Evolutionary conservation across 2,797 vertebrate species (phyloP), one percentile per base, ranked within the genome.

Genomic region (Brachyrhaphis roseni): DNA sequence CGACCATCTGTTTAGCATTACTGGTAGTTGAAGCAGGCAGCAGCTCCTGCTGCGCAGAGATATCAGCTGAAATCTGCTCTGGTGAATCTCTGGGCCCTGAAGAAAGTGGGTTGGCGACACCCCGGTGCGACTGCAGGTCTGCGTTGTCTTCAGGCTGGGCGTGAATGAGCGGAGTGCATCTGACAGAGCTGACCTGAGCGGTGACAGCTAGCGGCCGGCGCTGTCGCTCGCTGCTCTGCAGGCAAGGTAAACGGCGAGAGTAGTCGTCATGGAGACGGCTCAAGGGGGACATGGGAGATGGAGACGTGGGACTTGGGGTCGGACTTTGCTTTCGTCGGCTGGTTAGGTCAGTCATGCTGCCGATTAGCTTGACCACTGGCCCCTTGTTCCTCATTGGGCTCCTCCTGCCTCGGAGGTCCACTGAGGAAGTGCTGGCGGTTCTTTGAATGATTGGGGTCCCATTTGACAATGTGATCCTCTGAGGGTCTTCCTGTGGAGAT

Each of bases 241-340:
- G 83, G 74, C 95, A 96, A 87, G 97, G 97, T 85, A 94, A 92
- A 0, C 98, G 96, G 72, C 96, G 97, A 7, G 98, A 98, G 74
- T 99, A 99, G 94, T 98, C 97, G 3, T 99, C 98, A 0, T 99
- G 98, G 71, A 99, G 94, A 75, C 94, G 95, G 91, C 96, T 98
- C 80, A 95, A 95, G 11, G 92, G 83, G 1, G 95, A 94, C 88
- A 94, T 82, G 1, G 87, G 87, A 1, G 91, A 88, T 2, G 88
- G 92, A 8, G 90, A 81, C 18, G 86, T 71, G 12, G 92, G 88
- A 79, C 81, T 84, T 2, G 93, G 91, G 26, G 96, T 84, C 82
- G 77, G 36, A 34, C 88, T 90, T 49, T 90, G 95, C 76, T 92
- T 95, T 64, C 92, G 95, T 75, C 94, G 95, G 28, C 94, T 89